Evolutionary conservation across 2,888 invertebrate species (phyloP), one percentile per base, ranked within the genome.

Genomic region (Anarsia innoxiella): DNA sequence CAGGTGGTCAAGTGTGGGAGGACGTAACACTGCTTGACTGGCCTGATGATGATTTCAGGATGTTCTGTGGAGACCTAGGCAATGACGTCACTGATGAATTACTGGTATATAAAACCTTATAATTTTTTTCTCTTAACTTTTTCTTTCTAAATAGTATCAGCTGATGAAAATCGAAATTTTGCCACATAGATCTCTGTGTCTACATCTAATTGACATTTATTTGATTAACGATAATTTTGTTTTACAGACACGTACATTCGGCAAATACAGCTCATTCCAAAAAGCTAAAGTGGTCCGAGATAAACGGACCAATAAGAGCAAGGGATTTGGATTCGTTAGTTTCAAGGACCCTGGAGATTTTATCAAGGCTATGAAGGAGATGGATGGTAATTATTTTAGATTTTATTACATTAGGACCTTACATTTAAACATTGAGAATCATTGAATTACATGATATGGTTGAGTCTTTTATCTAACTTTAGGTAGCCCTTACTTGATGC

Each of bases 41-140:
- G 99, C 93, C 95, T n/a, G 93, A 95, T 51, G 97, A 97, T 84
- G 99, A 99, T 85, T 99, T 97, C 80, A 87, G 99, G 48, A 93
- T 99, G 78, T 99, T 99, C 77, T 98, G 98, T 68, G 99, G 99
- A n/a, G 99, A 99, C 85, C 87, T 99, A 30, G 99, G 99, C 10
- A 99, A 99, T 72, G 99, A 99, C 72, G 99, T 99, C 13, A 99
- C 97, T 0, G 99, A 99, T 64, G 99, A 99, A 70, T 89, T 97
- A 41, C 85, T 99, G n/a, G 85, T 85, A 6, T 64, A 73, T 57
- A 19, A n/a, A n/a, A n/a, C n/a, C n/a, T n/a, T n/a, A n/a, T n/a
- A n/a, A n/a, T n/a, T n/a, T n/a, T n/a, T n/a, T n/a, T n/a, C n/a
- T n/a, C n/a, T n/a, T n/a, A n/a, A n/a, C n/a, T n/a, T n/a, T n/a